phyloP scores from a whole-genome alignment of 2,797 vertebrate genomes.

The Sylvilagus floridanus region DNA sequence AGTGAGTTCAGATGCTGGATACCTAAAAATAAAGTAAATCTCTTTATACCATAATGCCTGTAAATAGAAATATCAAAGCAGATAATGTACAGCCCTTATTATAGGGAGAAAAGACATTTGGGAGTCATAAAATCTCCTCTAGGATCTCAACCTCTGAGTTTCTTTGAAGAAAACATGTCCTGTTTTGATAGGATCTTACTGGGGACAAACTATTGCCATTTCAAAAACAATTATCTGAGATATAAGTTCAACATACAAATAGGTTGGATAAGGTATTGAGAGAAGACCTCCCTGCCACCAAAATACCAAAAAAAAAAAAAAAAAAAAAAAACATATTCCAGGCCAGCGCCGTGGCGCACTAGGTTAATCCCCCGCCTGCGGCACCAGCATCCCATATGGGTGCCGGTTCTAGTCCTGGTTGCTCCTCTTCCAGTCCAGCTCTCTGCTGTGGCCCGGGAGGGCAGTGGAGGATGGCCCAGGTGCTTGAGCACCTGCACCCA shows the following conservation, averaged over 20 bases:
- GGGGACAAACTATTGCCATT: neutral
- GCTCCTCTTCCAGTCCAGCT: too few relatives aligned
- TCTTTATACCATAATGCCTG: neutral
- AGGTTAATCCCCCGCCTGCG: too few relatives aligned
- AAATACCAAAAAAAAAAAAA: too few relatives aligned
- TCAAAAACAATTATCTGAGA: neutral
- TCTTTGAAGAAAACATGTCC: neutral
- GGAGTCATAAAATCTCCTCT: neutral
- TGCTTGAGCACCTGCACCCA: too few relatives aligned
- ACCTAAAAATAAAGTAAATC: neutral
- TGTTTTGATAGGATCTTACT: neutral
- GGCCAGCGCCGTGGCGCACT: too few relatives aligned
- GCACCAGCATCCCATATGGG: too few relatives aligned
- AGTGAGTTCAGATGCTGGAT: neutral
- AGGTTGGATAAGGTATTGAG: neutral
- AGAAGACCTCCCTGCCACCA: neutral
- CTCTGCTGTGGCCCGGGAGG: too few relatives aligned
- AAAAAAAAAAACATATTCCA: too few relatives aligned
- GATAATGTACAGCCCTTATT: neutral
- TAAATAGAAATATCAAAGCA: neutral
- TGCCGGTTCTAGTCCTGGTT: too few relatives aligned
- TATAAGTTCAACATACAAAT: neutral
- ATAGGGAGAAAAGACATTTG: neutral
- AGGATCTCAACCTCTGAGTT: neutral
- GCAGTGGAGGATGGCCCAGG: too few relatives aligned